Evolutionary conservation across 2,797 vertebrate genomes (phyloP).

Genomic region (Lindbergichthys nudifrons): DNA sequence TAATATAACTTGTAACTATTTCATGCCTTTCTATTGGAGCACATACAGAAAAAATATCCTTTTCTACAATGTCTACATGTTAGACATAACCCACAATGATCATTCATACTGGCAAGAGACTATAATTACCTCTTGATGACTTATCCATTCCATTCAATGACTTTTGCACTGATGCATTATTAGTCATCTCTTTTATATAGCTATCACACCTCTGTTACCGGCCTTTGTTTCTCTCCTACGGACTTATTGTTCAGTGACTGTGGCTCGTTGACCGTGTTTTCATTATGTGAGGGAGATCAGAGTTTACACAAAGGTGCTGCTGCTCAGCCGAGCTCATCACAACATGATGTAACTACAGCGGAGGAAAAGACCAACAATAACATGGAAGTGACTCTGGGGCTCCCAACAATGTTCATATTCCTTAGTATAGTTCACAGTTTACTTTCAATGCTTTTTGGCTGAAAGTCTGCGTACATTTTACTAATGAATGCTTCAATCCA

Average conservation of each 20-base stretch:
- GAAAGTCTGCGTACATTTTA: too few species aligned
- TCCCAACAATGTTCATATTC: background rate
- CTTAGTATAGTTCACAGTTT: background rate
- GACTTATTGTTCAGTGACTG: conserved; percentile 36
- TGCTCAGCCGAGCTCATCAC: conserved; percentile 42
- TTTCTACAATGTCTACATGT: background rate
- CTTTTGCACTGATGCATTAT: conserved; percentile 37
- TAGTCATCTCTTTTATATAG: conserved; percentile 30
- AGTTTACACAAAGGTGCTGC: conserved; percentile 15
- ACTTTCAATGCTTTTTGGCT: too few species aligned
- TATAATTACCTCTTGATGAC: conserved; percentile 33
- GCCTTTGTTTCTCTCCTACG: conserved; percentile 1
- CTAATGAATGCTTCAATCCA: background rate
- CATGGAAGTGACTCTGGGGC: background rate
- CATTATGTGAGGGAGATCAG: conserved; percentile 39
- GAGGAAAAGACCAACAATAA: conserved; percentile 32
- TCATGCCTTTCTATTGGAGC: background rate
- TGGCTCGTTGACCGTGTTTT: conserved; percentile 43
- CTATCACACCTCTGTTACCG: conserved; percentile 26
- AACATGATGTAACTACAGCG: conserved; percentile 31
- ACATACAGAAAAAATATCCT: background rate
- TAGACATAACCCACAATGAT: background rate
- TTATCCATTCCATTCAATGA: conserved; percentile 33
- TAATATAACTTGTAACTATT: background rate
- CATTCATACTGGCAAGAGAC: conserved; percentile 11